Evolutionary conservation across 2,888 invertebrate species (phyloP).

Genomic region (Orchesella flavescens): DNA sequence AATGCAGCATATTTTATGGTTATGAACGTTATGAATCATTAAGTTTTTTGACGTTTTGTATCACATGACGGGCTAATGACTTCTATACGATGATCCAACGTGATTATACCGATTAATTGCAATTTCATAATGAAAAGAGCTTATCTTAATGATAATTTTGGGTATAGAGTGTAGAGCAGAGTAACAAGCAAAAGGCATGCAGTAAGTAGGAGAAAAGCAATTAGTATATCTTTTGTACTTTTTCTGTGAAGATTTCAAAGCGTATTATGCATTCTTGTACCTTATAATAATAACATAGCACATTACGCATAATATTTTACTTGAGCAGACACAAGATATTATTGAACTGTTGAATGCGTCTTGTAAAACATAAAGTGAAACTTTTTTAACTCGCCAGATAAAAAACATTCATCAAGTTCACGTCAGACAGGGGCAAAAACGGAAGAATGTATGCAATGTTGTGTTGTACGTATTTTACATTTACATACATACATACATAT

Average conservation of each 20-base stretch:
- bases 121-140: slow-evolving; percentile 17
- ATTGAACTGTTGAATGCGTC: not conserved
- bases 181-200: not conserved
- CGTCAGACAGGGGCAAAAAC: too few species aligned
- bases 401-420: too few species aligned
- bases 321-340: too few species aligned
- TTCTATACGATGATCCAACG: slow-evolving; percentile 20
- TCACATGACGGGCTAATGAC: slow-evolving; percentile 50
- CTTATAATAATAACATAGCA: too few species aligned
- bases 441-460: too few species aligned
- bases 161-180: not conserved
- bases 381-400: not conserved
- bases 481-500: too few species aligned
- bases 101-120: slow-evolving; percentile 39
- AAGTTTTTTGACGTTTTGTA: slow-evolving; percentile 39
- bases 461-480: too few species aligned
- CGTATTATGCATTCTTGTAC: too few species aligned
- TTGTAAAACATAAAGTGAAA: slow-evolving; percentile 21
- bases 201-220: not conserved
- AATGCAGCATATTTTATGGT: not conserved
- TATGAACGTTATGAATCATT: slow-evolving; percentile 39
- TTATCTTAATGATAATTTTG: slow-evolving; percentile 22
- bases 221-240: not conserved
- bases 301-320: too few species aligned
- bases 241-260: not conserved